Base-by-base conservation (phyloP, 2,888 invertebrate genomes). In the Coleophora deauratella region DNA sequence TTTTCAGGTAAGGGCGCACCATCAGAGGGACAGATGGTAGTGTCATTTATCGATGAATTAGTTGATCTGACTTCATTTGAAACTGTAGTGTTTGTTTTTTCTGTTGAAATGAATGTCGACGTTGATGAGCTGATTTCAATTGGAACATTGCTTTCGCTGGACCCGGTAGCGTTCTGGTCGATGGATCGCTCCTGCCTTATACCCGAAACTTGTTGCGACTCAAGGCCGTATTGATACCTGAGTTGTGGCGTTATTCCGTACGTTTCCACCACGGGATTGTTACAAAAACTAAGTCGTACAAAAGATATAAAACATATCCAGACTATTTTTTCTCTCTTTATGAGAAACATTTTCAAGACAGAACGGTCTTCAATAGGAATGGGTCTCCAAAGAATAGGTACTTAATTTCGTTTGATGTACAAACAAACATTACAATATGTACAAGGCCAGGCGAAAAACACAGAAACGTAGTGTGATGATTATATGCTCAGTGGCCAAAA, bases 1-100 rank as follows among this genome's bases (percentile, higher is more conserved):
- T 94, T 94, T 54, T 93, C 94, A 0, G 97, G 97, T 33, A 97
- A 73, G 2, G 94, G 85, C 7, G 94, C 92, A 7, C 93, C 91
- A 63, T 94, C 94, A 0, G 91, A 90, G 0, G 91, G 90, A 31
- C 88, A 87, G 1, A 89, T 81, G 2, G 88, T 58, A 4, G 86
- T 77, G 31, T 61, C 63, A 56, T 84, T 84, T 47, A 75, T 60
- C 1, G 78, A 74, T 33, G 66, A 63, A 45, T 72, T 70, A 2
- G 73, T 72, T 38, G 74, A 69, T 11, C 71, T 76, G 40, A 72
- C 60, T 47, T 81, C 81, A 51, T 76, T 21, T 21, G 21, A 75
- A 31, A 68, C 57, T 15, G 27, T 35, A 38, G 60, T 49, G 46
- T 68, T 72, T 6, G 67, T 45, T 47, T 57, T 66, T 50, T 81